Percentiles rank a stretch among this genome's conserved stretches.
These are phyloP conservation scores for Emydoidea blandingii DNA, from an alignment of 2,797 vertebrate species.

Conservation along the genomic window DNA sequence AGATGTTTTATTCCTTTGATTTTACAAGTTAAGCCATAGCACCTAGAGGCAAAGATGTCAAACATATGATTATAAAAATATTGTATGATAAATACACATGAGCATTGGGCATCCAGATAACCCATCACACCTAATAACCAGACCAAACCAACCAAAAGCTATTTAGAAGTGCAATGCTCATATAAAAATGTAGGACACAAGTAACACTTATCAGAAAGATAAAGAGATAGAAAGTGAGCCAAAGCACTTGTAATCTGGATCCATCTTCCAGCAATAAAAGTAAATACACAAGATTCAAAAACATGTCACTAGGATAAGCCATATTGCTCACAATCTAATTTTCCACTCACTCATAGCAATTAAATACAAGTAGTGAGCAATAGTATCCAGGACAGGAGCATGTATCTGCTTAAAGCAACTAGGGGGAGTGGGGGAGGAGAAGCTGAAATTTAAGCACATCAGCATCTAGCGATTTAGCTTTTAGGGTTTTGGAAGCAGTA, in stretches of 20 bases:
- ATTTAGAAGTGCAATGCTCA: fast-evolving
- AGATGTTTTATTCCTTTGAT: not conserved
- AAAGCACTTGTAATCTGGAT: not conserved
- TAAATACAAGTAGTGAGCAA: not conserved
- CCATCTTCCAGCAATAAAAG: not conserved
- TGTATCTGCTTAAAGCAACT: not conserved
- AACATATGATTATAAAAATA: fast-evolving
- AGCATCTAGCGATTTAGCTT: not conserved
- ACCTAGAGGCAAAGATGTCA: not conserved
- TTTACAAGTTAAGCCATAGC: not conserved
- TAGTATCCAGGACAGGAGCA: not conserved
- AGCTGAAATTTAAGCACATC: not conserved
- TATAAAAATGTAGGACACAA: not conserved
- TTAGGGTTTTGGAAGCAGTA: not conserved
- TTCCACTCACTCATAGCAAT: not conserved
- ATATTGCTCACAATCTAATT: not conserved
- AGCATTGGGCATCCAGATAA: not conserved
- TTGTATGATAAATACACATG: fast-evolving
- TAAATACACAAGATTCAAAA: not conserved
- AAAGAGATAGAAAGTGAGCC: not conserved
- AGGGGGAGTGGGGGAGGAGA: not conserved
- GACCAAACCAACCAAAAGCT: not conserved
- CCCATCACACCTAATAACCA: fast-evolving
- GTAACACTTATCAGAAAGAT: not conserved
- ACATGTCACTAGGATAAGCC: not conserved